Evolutionary conservation across 1,140 invertebrate species (phyloP).

Genomic region (Cheumatopsyche charites): DNA sequence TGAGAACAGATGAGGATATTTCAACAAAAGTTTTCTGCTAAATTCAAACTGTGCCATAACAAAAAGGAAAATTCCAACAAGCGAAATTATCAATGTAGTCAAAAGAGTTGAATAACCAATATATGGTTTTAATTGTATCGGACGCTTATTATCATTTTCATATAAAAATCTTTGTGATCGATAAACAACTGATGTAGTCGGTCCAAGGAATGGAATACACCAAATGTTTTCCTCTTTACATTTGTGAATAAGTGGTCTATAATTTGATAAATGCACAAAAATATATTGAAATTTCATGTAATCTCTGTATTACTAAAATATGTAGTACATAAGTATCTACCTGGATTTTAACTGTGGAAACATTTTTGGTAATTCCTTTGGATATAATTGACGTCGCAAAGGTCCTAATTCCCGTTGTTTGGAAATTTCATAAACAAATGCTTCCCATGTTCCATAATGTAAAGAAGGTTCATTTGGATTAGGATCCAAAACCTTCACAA

Average conservation of each 20-base stretch:
- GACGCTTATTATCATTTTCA: conserved; percentile 51
- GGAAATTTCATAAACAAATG: conserved; percentile 40
- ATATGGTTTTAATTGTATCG: conserved; percentile 37
- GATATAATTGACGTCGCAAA: conserved; percentile 36
- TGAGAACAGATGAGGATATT: conserved; percentile 79
- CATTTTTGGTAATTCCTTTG: conserved; percentile 23
- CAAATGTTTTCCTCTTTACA: conserved; percentile 31
- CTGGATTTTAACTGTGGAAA: conserved; percentile 37
- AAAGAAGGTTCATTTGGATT: too few relatives aligned
- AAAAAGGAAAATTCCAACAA: conserved; percentile 68
- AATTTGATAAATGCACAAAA: conserved; percentile 29
- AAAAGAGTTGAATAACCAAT: conserved; percentile 35
- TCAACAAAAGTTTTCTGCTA: conserved; percentile 52
- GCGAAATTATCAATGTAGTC: conserved; percentile 58
- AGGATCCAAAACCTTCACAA: conserved; percentile 30
- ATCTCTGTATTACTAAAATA: too few relatives aligned
- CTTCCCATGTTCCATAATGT: conserved; percentile 46
- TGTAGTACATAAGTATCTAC: conserved; percentile 5
- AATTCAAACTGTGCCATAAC: conserved; percentile 69
- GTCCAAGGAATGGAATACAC: conserved; percentile 42
- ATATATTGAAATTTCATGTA: too few relatives aligned
- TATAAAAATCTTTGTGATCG: conserved; percentile 47
- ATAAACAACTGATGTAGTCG: conserved; percentile 36
- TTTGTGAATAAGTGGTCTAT: conserved; percentile 40
- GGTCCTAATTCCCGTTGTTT: conserved; percentile 30